Percentiles rank a stretch among this genome's conserved stretches.
Conservation (phyloP, 2,797 vertebrate genomes). For the Sebastes variabilis region DNA sequence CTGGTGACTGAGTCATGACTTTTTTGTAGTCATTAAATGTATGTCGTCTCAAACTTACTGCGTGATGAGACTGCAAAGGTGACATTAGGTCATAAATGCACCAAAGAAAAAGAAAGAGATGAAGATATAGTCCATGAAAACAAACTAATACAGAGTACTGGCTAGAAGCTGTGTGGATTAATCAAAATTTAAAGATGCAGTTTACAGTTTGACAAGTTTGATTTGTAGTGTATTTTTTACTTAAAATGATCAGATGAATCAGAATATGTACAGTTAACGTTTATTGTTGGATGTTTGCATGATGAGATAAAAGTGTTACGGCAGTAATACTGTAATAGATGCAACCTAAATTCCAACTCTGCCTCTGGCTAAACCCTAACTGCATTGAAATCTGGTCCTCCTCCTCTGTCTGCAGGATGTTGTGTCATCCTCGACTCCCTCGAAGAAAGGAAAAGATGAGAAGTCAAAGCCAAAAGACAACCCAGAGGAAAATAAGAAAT, state of each 20-base stretch:
- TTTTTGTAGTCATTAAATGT: background rate
- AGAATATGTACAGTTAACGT: background rate
- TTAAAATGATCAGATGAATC: background rate
- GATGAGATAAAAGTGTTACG: background rate
- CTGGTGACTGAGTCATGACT: background rate
- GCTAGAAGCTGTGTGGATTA: background rate
- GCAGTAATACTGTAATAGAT: background rate
- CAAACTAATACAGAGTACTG: background rate
- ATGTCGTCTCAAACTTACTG: background rate
- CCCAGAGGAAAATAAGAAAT: conserved; percentile 83
- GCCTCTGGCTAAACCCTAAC: background rate
- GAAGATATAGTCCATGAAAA: background rate
- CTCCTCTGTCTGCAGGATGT: conserved; percentile 61
- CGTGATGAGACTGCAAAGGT: background rate
- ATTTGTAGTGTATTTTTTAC: background rate
- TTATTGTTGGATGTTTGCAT: background rate
- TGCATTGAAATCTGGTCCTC: conserved; percentile 2
- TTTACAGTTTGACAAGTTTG: background rate
- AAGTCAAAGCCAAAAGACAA: conserved; percentile 56
- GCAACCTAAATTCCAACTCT: background rate
- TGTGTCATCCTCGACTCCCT: conserved; percentile 27
- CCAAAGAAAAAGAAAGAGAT: background rate
- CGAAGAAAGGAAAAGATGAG: conserved; percentile 61
- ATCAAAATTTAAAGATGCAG: background rate
- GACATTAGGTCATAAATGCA: background rate